Evolutionary conservation across 2,113 vertebrate species (phyloP).

Genomic region (Malaclemys terrapin): DNA sequence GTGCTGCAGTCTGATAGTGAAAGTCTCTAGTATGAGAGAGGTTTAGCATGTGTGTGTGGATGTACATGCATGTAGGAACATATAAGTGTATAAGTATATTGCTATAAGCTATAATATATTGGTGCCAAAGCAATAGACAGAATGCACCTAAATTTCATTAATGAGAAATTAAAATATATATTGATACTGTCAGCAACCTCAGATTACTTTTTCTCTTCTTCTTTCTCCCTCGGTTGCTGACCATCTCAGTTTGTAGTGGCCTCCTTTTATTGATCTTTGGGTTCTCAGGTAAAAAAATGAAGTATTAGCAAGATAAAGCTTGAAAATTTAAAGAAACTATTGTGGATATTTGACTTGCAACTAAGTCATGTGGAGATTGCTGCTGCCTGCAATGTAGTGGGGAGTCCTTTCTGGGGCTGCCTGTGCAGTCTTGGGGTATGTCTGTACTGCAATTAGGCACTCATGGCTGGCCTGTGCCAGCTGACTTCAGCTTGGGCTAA

Average conservation of each 20-base stretch:
- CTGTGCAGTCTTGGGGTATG: not conserved
- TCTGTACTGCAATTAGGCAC: not conserved
- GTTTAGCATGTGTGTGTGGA: not conserved
- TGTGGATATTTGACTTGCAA: not conserved
- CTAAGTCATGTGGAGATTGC: not conserved
- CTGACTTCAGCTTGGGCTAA: not conserved
- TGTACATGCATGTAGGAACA: not conserved
- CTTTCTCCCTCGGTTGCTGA: not conserved
- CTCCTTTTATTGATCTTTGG: not conserved
- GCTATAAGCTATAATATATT: not conserved
- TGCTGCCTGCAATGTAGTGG: not conserved
- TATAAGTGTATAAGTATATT: not conserved
- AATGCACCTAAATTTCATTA: not conserved
- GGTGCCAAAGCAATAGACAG: not conserved
- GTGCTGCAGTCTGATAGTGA: not conserved
- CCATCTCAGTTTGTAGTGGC: not conserved
- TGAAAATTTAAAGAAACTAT: not conserved
- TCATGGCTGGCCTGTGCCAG: not conserved
- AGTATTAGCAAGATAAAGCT: not conserved
- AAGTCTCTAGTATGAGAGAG: not conserved
- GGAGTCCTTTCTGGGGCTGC: fast-evolving
- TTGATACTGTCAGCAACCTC: not conserved
- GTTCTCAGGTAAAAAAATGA: not conserved
- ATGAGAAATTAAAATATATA: not conserved
- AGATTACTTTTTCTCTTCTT: not conserved